These are phyloP conservation scores for Panagrolaimus sp. DNA, from an alignment of 1,140 invertebrate genomes.

Conservation along the genomic window DNA sequence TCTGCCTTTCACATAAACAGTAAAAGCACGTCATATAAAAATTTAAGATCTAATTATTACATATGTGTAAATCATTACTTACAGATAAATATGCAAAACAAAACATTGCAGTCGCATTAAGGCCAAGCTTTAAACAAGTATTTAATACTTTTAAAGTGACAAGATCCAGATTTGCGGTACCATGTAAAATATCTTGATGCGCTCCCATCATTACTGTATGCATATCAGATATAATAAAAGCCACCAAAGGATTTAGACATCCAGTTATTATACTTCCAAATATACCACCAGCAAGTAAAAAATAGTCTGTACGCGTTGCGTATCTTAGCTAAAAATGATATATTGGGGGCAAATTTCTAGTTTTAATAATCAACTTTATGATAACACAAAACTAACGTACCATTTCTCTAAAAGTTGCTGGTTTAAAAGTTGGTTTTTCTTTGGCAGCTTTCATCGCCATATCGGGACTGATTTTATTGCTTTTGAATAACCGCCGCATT, in stretches of 20 bases:
- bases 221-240: background rate
- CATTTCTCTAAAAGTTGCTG: constrained; percentile 2
- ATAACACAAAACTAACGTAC: too few relatives aligned
- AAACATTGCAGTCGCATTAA: background rate
- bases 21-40: constrained; percentile 17
- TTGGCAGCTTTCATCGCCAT: too few relatives aligned
- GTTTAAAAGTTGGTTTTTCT: too few relatives aligned
- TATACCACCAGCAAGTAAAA: background rate
- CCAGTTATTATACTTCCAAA: background rate
- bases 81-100: background rate
- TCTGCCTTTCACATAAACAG: constrained; percentile 18
- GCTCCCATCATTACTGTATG: background rate
- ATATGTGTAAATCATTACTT: background rate
- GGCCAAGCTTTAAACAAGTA: background rate
- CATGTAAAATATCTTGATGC: background rate
- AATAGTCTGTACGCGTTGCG: background rate
- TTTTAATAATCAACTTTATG: too few relatives aligned
- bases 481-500: too few relatives aligned
- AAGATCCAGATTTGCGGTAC: background rate
- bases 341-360: background rate
- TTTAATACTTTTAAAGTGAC: background rate
- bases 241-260: background rate
- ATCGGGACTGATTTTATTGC: too few relatives aligned
- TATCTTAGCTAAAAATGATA: background rate
- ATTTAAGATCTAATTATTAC: background rate